Base-by-base conservation (phyloP, 2,797 vertebrate genomes). In the Holocentrus rufus region DNA sequence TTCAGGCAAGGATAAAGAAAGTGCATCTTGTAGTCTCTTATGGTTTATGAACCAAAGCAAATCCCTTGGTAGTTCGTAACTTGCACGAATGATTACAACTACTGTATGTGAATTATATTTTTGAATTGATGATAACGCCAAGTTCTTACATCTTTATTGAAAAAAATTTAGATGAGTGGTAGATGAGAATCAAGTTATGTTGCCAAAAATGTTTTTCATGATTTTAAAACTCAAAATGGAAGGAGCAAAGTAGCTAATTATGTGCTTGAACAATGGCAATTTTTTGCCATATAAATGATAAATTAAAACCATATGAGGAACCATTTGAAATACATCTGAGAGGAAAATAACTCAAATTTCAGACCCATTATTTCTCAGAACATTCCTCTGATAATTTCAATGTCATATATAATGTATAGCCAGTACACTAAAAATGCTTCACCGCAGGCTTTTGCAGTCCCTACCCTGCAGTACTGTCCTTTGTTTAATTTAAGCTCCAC, bases 401-500 rank as follows among this genome's bases (percentile, higher is more conserved):
- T 44, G n/a, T 44, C 14, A 23, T 46, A 50, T 31, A 22, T 31
- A 23, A 2, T 54, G 13, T 18, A 62, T 59, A 53, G 18, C 49
- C n/a, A 49, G 36, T 27, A 62, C n/a, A 61, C 18, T 4, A 47
- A 64, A 30, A 76, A 39, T 23, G 4, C 42, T 23, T 46, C 25
- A 49, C 42, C 27, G 34, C 23, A 70, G 62, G 22, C 9, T 27
- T 15, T 3, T 25, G 23, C 30, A 14, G 30, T 46, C 59, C 47
- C 30, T n/a, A 52, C 13, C 61, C 9, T n/a, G 17, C 17, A 18
- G 5, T 11, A 5, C 27, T 60, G 73, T 54, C 73, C 83, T 81
- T 81, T 84, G 69, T 76, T 22, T 69, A 53, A 66, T 72, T 60
- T 46, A 68, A 60, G 67, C 46, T 39, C 27, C 53, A 18, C 25